Conservation (phyloP, 2,888 invertebrate genomes). For the Perithous albicinctus region DNA sequence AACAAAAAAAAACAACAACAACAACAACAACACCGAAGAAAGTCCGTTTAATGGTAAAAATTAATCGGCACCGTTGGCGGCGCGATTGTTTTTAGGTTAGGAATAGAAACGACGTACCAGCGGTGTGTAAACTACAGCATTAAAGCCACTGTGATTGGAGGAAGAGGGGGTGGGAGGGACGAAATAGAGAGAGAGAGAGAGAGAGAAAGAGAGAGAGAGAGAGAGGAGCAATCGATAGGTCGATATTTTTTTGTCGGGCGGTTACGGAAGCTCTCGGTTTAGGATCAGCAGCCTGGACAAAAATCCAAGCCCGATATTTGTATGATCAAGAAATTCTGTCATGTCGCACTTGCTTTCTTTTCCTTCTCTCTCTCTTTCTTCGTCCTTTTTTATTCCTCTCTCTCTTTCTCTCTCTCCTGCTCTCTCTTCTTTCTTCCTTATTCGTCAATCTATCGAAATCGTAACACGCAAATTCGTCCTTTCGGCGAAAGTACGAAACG, state of each 20-base stretch:
- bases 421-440: slow-evolving; percentile 21
- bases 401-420: too few relatives aligned
- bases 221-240: slow-evolving; percentile 61
- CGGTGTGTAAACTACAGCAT: slow-evolving; percentile 11
- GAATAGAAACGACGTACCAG: background rate
- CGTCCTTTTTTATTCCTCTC: background rate
- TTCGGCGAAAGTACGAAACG: background rate
- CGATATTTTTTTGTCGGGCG: slow-evolving; percentile 57
- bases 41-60: too few relatives aligned
- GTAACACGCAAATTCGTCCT: too few relatives aligned
- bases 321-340: slow-evolving; percentile 33
- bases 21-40: too few relatives aligned
- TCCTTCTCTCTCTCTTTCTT: background rate
- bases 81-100: slow-evolving; percentile 10
- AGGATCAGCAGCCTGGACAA: background rate
- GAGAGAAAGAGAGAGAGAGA: slow-evolving; percentile 47
- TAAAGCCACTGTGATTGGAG: background rate
- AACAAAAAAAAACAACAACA: too few relatives aligned
- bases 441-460: background rate
- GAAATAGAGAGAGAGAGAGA: slow-evolving; percentile 22
- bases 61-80: background rate
- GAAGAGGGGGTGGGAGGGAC: background rate
- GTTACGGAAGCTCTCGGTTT: slow-evolving; percentile 37
- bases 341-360: background rate
- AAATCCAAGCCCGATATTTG: slow-evolving; percentile 44